Percentiles rank a stretch among this genome's conserved stretches.
These are phyloP conservation scores for Sebastes schlegelii DNA, from an alignment of 2,113 vertebrate genomes.

Conservation along the genomic window DNA sequence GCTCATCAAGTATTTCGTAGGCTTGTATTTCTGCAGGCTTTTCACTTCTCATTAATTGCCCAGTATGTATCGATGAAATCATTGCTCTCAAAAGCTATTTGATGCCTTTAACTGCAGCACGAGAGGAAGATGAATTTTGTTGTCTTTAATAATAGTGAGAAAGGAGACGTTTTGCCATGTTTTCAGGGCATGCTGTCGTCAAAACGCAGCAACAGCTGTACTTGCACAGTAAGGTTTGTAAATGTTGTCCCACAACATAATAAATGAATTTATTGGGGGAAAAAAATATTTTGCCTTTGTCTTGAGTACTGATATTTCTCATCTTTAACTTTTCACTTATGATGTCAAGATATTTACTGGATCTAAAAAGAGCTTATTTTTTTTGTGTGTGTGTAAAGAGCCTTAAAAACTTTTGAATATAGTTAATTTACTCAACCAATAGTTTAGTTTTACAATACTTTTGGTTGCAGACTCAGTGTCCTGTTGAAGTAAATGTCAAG, in stretches of 20 bases:
- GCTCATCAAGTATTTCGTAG: constrained; percentile 6
- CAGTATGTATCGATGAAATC: background rate
- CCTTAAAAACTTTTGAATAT: background rate
- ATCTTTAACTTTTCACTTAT: background rate
- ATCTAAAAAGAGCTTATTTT: background rate
- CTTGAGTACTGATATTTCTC: background rate
- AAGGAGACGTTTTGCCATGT: constrained; percentile 45
- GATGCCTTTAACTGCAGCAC: constrained; percentile 49
- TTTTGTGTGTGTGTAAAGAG: background rate
- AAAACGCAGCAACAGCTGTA: constrained; percentile 45
- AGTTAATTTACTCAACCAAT: background rate
- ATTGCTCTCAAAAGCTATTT: constrained; percentile 5
- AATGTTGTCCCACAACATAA: constrained; percentile 73
- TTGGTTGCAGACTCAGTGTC: background rate
- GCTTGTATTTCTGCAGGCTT: constrained; percentile 10
- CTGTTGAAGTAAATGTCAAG: background rate
- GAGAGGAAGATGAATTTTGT: constrained; percentile 13
- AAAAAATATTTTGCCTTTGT: constrained; percentile 24
- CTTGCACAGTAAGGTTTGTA: constrained; percentile 74
- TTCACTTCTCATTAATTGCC: constrained; percentile 31
- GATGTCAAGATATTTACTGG: background rate
- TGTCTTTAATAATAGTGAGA: constrained; percentile 18
- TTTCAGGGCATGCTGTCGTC: constrained; percentile 64
- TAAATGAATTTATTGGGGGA: constrained; percentile 71
- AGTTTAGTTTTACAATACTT: background rate